Conservation (phyloP, 2,113 vertebrate genomes). For the Ardeotis arabs region DNA sequence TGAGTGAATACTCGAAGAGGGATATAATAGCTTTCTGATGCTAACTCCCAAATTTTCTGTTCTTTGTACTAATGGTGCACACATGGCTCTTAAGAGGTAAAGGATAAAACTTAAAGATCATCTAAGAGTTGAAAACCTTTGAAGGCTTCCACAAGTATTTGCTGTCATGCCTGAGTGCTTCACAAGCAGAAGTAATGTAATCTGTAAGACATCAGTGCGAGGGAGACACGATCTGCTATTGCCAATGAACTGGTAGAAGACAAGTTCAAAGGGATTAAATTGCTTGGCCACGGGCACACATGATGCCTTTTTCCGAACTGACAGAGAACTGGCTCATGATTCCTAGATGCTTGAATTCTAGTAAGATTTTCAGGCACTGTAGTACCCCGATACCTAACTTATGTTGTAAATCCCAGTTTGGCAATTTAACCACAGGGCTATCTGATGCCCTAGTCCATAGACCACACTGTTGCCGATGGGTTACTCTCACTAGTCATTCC, state of each 20-base stretch:
- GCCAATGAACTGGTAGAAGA: neutral
- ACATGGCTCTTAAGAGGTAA: neutral
- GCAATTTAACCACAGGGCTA: neutral
- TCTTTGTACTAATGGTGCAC: neutral
- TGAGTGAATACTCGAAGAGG: neutral
- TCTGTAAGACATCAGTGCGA: neutral
- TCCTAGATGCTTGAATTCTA: neutral
- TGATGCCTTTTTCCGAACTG: neutral
- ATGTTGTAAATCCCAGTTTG: neutral
- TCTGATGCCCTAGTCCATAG: neutral
- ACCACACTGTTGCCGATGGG: neutral
- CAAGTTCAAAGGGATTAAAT: neutral
- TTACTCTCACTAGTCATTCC: neutral
- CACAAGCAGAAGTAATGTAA: neutral
- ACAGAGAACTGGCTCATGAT: neutral
- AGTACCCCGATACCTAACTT: neutral
- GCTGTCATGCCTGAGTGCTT: neutral
- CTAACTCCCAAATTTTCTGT: neutral
- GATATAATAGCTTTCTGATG: neutral
- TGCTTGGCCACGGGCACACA: neutral
- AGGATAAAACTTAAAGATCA: neutral
- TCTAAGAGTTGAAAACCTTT: neutral
- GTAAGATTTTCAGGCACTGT: neutral
- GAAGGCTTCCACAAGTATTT: neutral
- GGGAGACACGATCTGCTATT: neutral